Percentiles rank a stretch among this genome's conserved stretches.
Evolutionary conservation across 2,888 invertebrate genomes (phyloP).

Genomic region (Polydesmus complanatus): DNA sequence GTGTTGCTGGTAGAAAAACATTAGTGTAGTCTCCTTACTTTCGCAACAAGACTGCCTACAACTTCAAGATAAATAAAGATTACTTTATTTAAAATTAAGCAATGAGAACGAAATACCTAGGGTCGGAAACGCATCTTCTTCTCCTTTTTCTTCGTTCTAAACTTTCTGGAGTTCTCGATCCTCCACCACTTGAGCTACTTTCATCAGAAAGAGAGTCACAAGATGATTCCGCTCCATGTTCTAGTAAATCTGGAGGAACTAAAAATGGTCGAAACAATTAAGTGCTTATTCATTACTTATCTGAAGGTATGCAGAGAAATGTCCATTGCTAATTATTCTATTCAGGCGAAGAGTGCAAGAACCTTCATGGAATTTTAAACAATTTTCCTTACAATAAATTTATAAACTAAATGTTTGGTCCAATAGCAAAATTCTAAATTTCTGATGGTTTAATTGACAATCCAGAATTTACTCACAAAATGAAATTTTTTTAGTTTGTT

Average conservation of each 20-base stretch:
- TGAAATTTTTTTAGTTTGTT: too few relatives aligned
- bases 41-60: not conserved
- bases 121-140: slow-evolving; percentile 7
- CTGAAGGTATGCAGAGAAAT: too few relatives aligned
- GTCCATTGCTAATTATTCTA: too few relatives aligned
- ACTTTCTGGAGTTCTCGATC: slow-evolving; percentile 4
- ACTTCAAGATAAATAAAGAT: not conserved
- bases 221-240: slow-evolving; percentile 18
- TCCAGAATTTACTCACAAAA: too few relatives aligned
- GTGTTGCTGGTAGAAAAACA: slow-evolving; percentile 12
- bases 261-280: not conserved
- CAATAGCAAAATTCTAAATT: too few relatives aligned
- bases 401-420: too few relatives aligned
- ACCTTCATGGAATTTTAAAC: too few relatives aligned
- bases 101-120: not conserved
- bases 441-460: too few relatives aligned
- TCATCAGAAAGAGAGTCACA: slow-evolving; percentile 15
- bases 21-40: slow-evolving; percentile 13
- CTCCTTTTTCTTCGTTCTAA: slow-evolving; percentile 1
- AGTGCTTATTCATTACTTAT: too few relatives aligned
- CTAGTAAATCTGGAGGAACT: slow-evolving; percentile 16
- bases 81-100: not conserved
- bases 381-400: too few relatives aligned
- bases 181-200: slow-evolving; percentile 1
- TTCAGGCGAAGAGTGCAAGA: too few relatives aligned